These are phyloP conservation scores for Noctua janthe DNA, from an alignment of 2,888 invertebrate species.

Conservation along the genomic window DNA sequence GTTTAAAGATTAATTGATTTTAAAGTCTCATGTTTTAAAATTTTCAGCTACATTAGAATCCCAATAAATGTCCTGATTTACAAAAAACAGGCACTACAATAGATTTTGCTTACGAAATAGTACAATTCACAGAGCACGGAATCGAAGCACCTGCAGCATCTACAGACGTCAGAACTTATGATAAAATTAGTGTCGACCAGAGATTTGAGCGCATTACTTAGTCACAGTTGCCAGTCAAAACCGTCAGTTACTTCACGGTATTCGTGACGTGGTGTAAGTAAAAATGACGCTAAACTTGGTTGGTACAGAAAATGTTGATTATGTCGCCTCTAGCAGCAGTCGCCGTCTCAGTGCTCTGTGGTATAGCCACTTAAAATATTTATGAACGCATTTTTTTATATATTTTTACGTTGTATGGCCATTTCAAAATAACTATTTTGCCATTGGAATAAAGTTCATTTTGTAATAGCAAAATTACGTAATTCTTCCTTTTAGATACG, in stretches of 20 bases:
- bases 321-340: background rate
- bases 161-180: background rate
- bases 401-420: background rate
- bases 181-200: background rate
- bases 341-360: background rate
- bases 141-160: background rate
- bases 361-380: background rate
- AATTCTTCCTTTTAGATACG: background rate
- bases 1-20: constrained; percentile 13
- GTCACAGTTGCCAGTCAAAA: background rate
- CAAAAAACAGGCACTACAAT: background rate
- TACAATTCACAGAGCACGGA: background rate
- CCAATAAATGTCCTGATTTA: constrained; percentile 4
- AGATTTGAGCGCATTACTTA: background rate
- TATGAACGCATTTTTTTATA: background rate
- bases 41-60: background rate
- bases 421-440: background rate
- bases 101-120: background rate
- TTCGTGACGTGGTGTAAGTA: background rate
- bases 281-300: background rate
- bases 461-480: background rate
- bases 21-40: background rate
- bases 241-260: background rate
- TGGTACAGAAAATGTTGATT: background rate
- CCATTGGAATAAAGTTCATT: background rate